These are phyloP conservation scores for Drosophila ochracea DNA, from an alignment of 2,888 invertebrate species.

Conservation along the genomic window DNA sequence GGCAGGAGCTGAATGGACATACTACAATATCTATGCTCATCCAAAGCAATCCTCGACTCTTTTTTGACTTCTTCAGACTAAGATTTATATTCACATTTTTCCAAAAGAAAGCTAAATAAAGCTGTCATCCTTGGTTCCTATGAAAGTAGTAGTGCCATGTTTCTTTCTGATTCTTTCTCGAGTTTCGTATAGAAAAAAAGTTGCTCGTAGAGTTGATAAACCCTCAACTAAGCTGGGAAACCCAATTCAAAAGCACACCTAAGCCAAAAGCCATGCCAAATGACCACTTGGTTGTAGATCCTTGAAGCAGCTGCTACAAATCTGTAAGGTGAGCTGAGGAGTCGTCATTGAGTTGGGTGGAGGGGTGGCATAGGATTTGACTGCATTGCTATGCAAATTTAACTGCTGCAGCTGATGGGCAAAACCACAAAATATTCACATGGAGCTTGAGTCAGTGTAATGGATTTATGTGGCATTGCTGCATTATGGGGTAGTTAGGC, in stretches of 20 bases:
- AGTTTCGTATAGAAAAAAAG: background rate
- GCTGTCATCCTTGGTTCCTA: background rate
- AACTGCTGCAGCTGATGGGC: slow-evolving; percentile 25
- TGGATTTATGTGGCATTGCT: slow-evolving; percentile 44
- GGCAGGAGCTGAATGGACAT: background rate
- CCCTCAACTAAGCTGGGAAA: background rate
- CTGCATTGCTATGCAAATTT: slow-evolving; percentile 61
- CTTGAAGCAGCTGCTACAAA: slow-evolving; percentile 28
- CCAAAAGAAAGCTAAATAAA: background rate
- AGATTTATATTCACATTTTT: background rate
- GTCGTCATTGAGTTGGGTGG: background rate
- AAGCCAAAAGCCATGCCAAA: background rate
- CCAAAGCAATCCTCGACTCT: background rate
- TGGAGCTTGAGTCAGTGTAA: slow-evolving; percentile 16
- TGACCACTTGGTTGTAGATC: background rate
- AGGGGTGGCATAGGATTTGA: slow-evolving; percentile 10
- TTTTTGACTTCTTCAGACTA: background rate
- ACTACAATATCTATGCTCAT: background rate
- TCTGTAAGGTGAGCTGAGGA: slow-evolving; percentile 8
- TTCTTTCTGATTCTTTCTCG: background rate
- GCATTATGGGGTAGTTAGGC: background rate
- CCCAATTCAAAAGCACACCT: background rate
- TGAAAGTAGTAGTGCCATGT: background rate
- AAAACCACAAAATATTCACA: slow-evolving; percentile 38
- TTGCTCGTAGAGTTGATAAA: background rate